Conservation (phyloP, 2,113 vertebrate genomes). For the Caretta caretta region DNA sequence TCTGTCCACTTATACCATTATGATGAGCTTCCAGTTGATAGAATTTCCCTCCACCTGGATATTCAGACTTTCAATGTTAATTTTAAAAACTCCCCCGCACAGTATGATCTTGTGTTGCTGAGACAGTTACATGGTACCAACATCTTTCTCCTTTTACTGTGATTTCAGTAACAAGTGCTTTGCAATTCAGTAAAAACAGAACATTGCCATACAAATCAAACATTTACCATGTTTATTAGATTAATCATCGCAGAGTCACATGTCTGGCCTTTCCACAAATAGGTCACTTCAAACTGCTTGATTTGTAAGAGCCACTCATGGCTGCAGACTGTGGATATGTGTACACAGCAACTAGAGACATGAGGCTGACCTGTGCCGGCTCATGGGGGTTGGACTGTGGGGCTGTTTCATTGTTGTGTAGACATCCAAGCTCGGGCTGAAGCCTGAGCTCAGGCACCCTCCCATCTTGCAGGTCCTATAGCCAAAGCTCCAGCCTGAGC, state of each 20-base stretch:
- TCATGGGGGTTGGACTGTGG: not conserved
- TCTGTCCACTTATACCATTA: not conserved
- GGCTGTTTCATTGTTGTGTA: not conserved
- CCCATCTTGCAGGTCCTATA: not conserved
- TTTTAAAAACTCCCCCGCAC: not conserved
- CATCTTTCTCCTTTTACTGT: not conserved
- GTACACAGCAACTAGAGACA: not conserved
- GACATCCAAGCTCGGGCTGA: not conserved
- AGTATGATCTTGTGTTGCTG: not conserved
- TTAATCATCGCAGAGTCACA: conserved; percentile 20
- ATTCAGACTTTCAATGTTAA: not conserved
- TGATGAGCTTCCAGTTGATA: not conserved
- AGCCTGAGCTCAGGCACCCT: too few relatives aligned
- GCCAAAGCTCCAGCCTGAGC: not conserved
- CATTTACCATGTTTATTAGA: not conserved
- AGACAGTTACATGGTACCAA: not conserved
- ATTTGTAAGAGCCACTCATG: not conserved
- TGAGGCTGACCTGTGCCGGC: not conserved
- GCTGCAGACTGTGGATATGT: not conserved
- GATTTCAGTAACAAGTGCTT: not conserved
- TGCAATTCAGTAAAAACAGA: not conserved
- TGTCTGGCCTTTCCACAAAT: not conserved
- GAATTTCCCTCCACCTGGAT: not conserved
- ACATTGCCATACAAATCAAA: not conserved
- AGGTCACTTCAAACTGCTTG: not conserved